Evolutionary conservation across 2,113 vertebrate species (phyloP), one percentile per base, ranked within the genome.

Genomic region (Calyptommatus sinebrachiatus): DNA sequence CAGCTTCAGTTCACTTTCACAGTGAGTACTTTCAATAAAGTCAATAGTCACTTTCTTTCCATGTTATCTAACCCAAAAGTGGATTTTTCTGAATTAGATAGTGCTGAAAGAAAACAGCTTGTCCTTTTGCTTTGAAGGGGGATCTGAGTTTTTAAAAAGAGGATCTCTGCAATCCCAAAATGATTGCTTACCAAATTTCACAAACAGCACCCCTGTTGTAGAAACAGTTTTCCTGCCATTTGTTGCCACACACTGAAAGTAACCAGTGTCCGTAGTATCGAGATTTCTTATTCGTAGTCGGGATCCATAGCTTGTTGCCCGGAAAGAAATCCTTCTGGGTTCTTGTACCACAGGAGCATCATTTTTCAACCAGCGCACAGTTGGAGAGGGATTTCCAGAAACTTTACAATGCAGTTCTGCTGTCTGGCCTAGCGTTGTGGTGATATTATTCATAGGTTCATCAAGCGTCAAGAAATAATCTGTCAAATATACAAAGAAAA

Each of bases 391-490:
- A 46, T 96, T 96, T 28, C 98, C 98, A 0, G 97, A 96, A 66
- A 99, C 98, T 1, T 91, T 96, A 84, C 98, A 99, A 88, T 97
- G 94, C 79, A 99, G 94, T 87, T 99, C 98, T 0, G 98, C 98
- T 0, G 96, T 99, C 87, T 97, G 97, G 28, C 98, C 98, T 66
- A 99, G 92, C 0, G 98, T 98, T 0, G 97, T 99, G 76, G 98
- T 99, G 90, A 99, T 99, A 92, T 99, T 99, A 88, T 99, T 99
- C 97, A 99, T 97, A 0, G 98, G 97, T 12, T 97, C 96, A 9
- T 98, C 97, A 0, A 99, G 96, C 0, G 89, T 97, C 89, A 99
- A 91, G 90, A 94, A 97, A 73, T 95, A 94, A 84, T 95, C 98
- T 99, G 92, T 28, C 60, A 71, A 0, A 21, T 20, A 24, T 1